Base-by-base conservation (phyloP, 2,113 vertebrate species). In the Paradoxurus hermaphroditus region DNA sequence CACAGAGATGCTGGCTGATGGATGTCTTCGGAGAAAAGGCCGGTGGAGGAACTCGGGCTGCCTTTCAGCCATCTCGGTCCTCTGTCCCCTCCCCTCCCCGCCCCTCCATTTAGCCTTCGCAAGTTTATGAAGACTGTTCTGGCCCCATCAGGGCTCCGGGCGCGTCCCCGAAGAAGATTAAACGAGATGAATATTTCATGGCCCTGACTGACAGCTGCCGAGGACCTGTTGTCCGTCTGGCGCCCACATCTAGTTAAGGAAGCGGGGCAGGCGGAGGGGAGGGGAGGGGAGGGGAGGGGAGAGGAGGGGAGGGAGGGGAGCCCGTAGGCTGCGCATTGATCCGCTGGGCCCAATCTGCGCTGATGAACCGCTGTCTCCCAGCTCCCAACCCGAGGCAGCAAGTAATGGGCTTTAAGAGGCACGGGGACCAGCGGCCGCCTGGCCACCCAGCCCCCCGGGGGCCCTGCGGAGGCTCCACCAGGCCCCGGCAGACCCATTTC, bases 131-230 rank as follows among this genome's bases (percentile, higher is more conserved):
- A 98, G 97, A 97, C 97, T 89, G 81, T 96, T 97, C 97, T 97
- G 96, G 95, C 96, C 98, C 96, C 96, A 91, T 89, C 98, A 98
- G 98, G 96, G 98, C 97, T 98, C 98, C 97, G 93, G 97, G 92
- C 98, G 98, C 98, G 98, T 98, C 98, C 97, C 97, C 46, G 86
- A 98, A 98, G 98, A 97, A 98, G 98, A 98, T 98, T 97, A 98
- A 98, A 98, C 59, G 67, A 94, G 93, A 98, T 99, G 98, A 99
- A 99, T 99, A 99, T 99, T 99, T 99, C 98, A 99, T 99, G 98
- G 85, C 62, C 85, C 77, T 98, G 99, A 99, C 81, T 98, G 99
- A 98, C 99, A 98, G 98, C 87, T 98, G 97, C 98, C 88, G 96
- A 99, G 97, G 98, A 98, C 98, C 98, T 98, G 98, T 98, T 98